These are phyloP conservation scores for Callosobruchus maculatus DNA, from an alignment of 2,888 invertebrate genomes.

Conservation along the genomic window DNA sequence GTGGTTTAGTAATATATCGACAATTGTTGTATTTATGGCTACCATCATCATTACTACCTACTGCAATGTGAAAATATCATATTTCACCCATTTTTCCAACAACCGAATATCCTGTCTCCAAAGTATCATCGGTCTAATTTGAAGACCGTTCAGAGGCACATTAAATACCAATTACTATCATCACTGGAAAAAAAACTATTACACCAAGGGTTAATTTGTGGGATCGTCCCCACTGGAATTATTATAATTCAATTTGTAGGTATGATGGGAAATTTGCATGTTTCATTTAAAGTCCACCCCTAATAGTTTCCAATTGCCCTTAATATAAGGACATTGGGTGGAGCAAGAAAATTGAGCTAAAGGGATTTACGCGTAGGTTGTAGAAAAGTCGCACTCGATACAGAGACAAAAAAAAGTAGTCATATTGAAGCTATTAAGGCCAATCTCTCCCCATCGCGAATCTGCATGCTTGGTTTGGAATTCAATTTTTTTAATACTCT, in stretches of 20 bases:
- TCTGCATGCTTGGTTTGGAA: no score
- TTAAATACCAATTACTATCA: constrained; percentile 4
- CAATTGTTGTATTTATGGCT: background rate
- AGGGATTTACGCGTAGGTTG: background rate
- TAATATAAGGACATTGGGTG: background rate
- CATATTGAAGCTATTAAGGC: no score
- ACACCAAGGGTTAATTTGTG: background rate
- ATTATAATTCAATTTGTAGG: constrained; percentile 3
- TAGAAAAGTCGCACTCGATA: background rate
- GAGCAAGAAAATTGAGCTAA: background rate
- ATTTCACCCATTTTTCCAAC: background rate
- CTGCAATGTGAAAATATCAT: background rate
- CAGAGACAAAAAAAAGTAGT: no score
- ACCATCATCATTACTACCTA: background rate
- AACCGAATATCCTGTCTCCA: background rate
- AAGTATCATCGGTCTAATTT: background rate
- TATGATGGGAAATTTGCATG: constrained; percentile 2
- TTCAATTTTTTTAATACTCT: no score
- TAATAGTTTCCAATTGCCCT: background rate
- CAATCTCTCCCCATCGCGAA: no score
- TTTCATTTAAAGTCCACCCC: background rate
- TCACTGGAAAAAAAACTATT: background rate
- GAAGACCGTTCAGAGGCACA: background rate
- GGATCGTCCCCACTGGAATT: background rate
- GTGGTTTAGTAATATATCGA: no score